These are phyloP conservation scores for Argya squamiceps DNA, from an alignment of 2,797 vertebrate genomes.

Conservation along the genomic window DNA sequence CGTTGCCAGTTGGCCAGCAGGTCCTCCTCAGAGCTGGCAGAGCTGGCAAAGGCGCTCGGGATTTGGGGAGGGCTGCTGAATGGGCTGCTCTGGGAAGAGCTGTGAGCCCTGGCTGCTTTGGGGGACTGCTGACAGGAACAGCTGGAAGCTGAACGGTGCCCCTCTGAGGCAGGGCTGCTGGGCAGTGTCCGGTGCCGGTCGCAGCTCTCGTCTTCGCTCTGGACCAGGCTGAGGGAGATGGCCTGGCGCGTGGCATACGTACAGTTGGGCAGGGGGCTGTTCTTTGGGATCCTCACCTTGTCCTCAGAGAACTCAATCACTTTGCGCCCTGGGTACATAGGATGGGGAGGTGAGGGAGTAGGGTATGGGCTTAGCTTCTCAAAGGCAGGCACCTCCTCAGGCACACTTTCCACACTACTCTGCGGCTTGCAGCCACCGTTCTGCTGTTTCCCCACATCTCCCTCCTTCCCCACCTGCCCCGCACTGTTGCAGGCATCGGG, in stretches of 20 bases:
- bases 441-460: constrained; percentile 62
- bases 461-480: constrained; percentile 56
- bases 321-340: constrained; percentile 91
- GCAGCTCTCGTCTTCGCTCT: constrained; percentile 78
- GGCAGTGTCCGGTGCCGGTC: constrained; percentile 76
- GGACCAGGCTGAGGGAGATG: constrained; percentile 94
- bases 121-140: constrained; percentile 62
- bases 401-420: constrained; percentile 75
- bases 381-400: constrained; percentile 82
- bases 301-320: constrained; percentile 97
- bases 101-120: constrained; percentile 37
- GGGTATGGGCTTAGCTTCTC: constrained; percentile 95
- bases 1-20: constrained; percentile 94
- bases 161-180: constrained; percentile 83
- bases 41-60: constrained; percentile 86
- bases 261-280: constrained; percentile 95
- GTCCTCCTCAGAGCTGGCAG: constrained; percentile 92
- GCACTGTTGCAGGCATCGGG: constrained; percentile 52
- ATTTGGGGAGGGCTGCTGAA: constrained; percentile 78
- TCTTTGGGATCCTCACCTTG: constrained; percentile 94
- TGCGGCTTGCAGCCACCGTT: constrained; percentile 85
- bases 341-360: constrained; percentile 85
- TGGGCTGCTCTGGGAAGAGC: constrained; percentile 85
- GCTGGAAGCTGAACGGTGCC: constrained; percentile 58
- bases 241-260: constrained; percentile 96